Percentiles rank a stretch among this genome's conserved stretches.
Conservation (phyloP, 37 sponge, comb jelly and placozoan species). For the Chondrilla cf. caribensis region DNA sequence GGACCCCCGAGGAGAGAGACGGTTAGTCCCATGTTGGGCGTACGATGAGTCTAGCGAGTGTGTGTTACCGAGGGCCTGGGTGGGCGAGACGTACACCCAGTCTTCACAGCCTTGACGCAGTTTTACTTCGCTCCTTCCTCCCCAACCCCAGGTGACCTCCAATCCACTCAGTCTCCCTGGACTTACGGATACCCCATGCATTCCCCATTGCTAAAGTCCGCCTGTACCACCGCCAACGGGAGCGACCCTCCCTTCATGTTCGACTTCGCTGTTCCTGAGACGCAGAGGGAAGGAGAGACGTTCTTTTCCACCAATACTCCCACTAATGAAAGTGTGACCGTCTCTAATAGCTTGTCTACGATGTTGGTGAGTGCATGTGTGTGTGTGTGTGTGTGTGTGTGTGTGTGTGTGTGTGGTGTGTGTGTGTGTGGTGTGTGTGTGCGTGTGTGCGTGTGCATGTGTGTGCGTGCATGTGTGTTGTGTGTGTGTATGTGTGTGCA, state of each 20-base stretch:
- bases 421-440: constrained; percentile 1
- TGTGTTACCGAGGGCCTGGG: too few relatives aligned
- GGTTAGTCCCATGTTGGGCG: background rate
- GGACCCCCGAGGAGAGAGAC: constrained; percentile 26
- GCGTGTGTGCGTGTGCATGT: constrained; percentile 2
- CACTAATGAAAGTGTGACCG: background rate
- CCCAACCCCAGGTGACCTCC: constrained; percentile 19
- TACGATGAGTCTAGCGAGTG: background rate
- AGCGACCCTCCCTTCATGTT: constrained; percentile 3
- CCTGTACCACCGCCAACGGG: constrained; percentile 2
- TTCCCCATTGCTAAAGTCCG: constrained; percentile 25
- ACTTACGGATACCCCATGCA: constrained; percentile 36
- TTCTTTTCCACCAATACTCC: background rate
- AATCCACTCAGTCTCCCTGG: constrained; percentile 26
- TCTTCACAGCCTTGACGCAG: too few relatives aligned
- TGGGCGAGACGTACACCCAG: too few relatives aligned
- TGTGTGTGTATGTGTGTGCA: background rate
- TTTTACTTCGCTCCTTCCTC: too few relatives aligned
- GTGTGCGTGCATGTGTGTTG: background rate
- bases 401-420: constrained; percentile 17
- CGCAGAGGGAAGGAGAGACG: background rate
- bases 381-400: constrained; percentile 22
- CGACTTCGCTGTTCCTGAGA: background rate
- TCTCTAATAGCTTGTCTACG: background rate
- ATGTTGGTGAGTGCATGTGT: constrained; percentile 30